Evolutionary conservation across 2,113 vertebrate species (phyloP), one percentile per base, ranked within the genome.

Genomic region (Canis aureus): DNA sequence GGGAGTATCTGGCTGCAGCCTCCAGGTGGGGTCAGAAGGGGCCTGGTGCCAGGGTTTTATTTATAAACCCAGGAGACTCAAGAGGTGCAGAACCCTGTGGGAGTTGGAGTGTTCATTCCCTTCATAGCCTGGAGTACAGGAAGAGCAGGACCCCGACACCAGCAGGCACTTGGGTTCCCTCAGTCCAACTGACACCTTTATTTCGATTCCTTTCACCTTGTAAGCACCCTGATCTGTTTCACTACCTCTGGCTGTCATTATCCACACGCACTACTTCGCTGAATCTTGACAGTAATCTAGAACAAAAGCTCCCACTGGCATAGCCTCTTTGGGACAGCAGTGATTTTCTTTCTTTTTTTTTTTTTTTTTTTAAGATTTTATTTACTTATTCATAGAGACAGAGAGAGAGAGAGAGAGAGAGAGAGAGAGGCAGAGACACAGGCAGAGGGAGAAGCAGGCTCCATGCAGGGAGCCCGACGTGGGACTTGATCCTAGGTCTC

Each of bases 1-100:
- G 67, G 27, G 10, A 15, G 74, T 0, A 9, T 32, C 90, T 78
- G 69, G 43, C 29, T 64, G 32, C 82, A 29, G 9, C 22, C 11
- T 35, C n/a, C n/a, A 8, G 53, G 29, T 71, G 51, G 23, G n/a
- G 15, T 25, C 15, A 69, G 64, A 53, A 85, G 38, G 69, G 62
- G 29, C 81, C 53, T 15, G 2, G 22, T 53, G 92, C 92, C 55
- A 82, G 57, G 51, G 51, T 74, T 89, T 97, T 87, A 84, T 85
- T 96, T 90, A 88, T 62, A 94, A 89, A 71, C 49, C 4, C n/a
- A 57, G 62, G 35, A 86, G 59, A 66, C 29, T 93, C 20, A 81
- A 49, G 17, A 82, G 82, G 49, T 2, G 3, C 20, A 17, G n/a
- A 71, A 89, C 59, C 3, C 53, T 3, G 12, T 7, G 3, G 1